phyloP scores from a whole-genome alignment of 2,113 vertebrate genomes.

The Sakesphorus luctuosus region DNA sequence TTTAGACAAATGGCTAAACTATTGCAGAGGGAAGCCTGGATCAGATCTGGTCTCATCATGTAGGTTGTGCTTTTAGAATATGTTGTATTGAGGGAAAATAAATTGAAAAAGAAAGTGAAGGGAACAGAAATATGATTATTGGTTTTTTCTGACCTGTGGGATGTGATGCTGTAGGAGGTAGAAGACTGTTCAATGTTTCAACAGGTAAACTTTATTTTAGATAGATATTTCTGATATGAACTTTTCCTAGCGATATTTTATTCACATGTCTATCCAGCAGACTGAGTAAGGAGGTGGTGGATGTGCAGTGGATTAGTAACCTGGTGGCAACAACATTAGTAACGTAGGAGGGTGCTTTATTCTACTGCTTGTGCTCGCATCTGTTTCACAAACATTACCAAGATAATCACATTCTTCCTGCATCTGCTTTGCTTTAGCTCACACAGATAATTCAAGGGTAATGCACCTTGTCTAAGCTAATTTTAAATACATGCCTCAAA shows the following conservation, averaged over 20 bases:
- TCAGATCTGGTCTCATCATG: neutral
- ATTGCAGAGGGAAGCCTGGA: neutral
- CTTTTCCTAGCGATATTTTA: neutral
- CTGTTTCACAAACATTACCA: constrained; percentile 64
- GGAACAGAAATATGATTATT: neutral
- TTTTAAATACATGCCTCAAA: constrained; percentile 62
- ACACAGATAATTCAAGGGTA: constrained; percentile 69
- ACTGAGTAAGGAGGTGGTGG: neutral
- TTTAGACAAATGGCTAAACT: neutral
- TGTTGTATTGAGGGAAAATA: neutral
- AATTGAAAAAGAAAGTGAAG: neutral
- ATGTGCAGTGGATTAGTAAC: constrained; percentile 34
- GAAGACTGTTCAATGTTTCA: neutral
- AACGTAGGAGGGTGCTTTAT: constrained; percentile 42
- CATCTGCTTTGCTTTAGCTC: constrained; percentile 70
- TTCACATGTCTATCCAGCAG: neutral
- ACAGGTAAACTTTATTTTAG: constrained; percentile 9
- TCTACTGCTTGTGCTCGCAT: neutral
- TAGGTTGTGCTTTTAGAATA: neutral
- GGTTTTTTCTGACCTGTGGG: neutral
- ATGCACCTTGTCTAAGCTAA: constrained; percentile 72
- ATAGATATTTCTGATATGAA: neutral
- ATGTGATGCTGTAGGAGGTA: neutral
- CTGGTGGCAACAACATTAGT: constrained; percentile 43
- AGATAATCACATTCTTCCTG: constrained; percentile 67